Conservation (phyloP, 1,140 invertebrate species). For the Colletes latitarsis region DNA sequence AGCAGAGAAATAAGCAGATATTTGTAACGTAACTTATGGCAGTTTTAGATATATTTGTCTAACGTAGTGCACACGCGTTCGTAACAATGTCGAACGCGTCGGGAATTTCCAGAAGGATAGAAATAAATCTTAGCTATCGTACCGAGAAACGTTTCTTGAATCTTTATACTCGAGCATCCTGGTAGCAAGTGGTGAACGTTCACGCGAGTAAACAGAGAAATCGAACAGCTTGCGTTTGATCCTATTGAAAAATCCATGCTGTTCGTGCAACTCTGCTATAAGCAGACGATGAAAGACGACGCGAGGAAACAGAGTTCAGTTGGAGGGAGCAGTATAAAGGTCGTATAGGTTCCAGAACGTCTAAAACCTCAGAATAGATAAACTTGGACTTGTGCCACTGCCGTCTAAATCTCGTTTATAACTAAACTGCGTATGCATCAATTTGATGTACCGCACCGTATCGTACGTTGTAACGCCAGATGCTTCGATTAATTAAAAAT, state of each 20-base stretch:
- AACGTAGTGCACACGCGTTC: no score
- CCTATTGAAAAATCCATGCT: constrained; percentile 19
- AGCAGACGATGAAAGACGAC: constrained; percentile 2
- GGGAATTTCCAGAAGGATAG: no score
- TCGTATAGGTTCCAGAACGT: constrained; percentile 2
- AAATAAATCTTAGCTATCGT: neutral
- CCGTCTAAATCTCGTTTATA: constrained; percentile 12
- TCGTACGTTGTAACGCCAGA: no score
- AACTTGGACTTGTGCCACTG: constrained; percentile 5
- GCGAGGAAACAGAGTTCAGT: neutral
- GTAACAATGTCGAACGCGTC: neutral
- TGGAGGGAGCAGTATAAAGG: neutral
- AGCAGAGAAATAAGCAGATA: no score
- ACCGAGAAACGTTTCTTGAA: neutral
- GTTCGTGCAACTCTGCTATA: constrained; percentile 1
- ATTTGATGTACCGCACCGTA: neutral
- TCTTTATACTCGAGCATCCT: neutral
- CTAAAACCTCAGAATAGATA: constrained; percentile 27
- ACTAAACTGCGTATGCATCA: constrained; percentile 5
- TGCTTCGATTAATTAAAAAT: no score
- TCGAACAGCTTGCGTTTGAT: constrained; percentile 17
- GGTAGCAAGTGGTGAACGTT: neutral
- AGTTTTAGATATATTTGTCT: no score
- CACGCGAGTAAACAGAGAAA: neutral
- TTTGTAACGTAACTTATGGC: no score